These are phyloP conservation scores for Kobus ellipsiprymnus DNA, from an alignment of 2,113 vertebrate species.

Conservation along the genomic window DNA sequence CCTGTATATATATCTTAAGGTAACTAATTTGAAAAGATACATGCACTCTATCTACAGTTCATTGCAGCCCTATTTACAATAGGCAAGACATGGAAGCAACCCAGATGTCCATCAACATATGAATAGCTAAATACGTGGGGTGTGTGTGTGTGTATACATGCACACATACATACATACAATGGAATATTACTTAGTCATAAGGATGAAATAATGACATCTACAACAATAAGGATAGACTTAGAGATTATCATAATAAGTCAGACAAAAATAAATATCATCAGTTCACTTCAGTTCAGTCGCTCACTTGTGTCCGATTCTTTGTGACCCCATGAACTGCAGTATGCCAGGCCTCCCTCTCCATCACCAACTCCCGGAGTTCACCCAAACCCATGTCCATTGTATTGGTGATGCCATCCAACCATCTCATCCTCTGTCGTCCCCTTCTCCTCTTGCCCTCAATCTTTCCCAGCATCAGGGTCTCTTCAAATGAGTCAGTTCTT, in stretches of 20 bases:
- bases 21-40: background rate
- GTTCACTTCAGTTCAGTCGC: too few relatives aligned
- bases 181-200: background rate
- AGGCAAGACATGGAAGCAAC: background rate
- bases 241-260: background rate
- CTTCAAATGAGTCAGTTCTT: too few relatives aligned
- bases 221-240: background rate
- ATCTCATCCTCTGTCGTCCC: too few relatives aligned
- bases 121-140: background rate
- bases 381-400: too few relatives aligned
- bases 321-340: rapidly evolving
- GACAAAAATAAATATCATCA: background rate
- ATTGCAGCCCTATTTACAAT: background rate
- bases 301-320: too few relatives aligned
- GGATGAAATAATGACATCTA: background rate
- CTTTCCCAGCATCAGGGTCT: too few relatives aligned
- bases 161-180: background rate
- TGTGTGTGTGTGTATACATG: background rate
- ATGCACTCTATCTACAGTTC: background rate
- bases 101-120: background rate
- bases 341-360: too few relatives aligned
- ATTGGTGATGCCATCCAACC: too few relatives aligned
- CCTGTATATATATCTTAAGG: background rate
- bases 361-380: too few relatives aligned
- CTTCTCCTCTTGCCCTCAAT: too few relatives aligned